Base-by-base conservation (phyloP, 2,888 invertebrate species). In the Koerneria pararmatus region DNA sequence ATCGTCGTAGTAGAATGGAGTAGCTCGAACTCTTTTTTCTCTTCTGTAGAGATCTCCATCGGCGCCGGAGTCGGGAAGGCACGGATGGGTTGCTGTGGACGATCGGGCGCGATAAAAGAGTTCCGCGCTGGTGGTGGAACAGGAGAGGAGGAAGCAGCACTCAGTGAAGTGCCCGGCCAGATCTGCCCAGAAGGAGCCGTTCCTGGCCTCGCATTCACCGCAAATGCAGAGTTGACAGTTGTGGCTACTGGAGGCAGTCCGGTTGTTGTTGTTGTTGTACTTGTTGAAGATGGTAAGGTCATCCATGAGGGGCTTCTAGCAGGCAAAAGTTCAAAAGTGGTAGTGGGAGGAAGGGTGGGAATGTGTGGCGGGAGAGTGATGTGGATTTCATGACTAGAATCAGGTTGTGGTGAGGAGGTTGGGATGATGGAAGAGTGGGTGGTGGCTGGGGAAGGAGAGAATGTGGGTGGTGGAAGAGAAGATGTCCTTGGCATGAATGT, bases 341-440 rank as follows among this genome's bases (percentile, higher is more conserved):
- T 35, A n/a, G 61, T 61, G 61, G 46, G n/a, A 22, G n/a, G 24
- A 48, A 22, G 11, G n/a, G n/a, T n/a, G n/a, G n/a, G n/a, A 15
- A 41, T 41, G 11, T n/a, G 46, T 15, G 46, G 46, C 11, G 46
- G 46, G n/a, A 41, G 46, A 41, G 46, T 41, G 11, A 41, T 41
- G 11, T 41, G 11, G 46, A 41, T 41, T n/a, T 41, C 46, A 41
- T 15, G 46, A 41, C 46, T n/a, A 41, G 46, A n/a, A 41, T 15
- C 53, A 53, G 37, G n/a, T 51, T 53, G 53, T 27, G 53, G 54
- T 6, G 63, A 63, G 29, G 31, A 32, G 29, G 63, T 35, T 54
- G 54, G 53, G 53, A 51, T 6, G 1, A 54, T 8, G 1, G 54
- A 19, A 29, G 37, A 41, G 22, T 19, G n/a, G 22, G 22, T n/a